Evolutionary conservation across 2,888 invertebrate genomes (phyloP), one percentile per base, ranked within the genome.

Genomic region (Exocentrus adspersus): DNA sequence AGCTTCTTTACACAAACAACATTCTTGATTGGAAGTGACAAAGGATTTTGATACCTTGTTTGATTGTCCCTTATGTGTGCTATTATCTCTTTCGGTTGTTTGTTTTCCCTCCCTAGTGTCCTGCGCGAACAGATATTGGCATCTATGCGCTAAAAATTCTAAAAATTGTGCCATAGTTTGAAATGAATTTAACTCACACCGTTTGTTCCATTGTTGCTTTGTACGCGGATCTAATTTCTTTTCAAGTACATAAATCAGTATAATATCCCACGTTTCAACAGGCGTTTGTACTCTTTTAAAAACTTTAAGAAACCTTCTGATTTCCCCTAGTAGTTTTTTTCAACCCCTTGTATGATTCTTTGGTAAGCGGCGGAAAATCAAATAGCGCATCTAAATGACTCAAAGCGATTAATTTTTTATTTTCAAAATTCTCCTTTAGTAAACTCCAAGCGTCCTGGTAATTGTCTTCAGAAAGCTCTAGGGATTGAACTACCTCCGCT

Each of bases 391-490:
- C 60, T 10, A 59, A 51, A 52, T 65, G 51, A 24, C 14, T 32
- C 0, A 58, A 19, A 1, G 28, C 37, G 14, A 64, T 60, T 16
- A 54, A 14, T 41, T 53, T 60, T 60, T 57, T 62, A 17, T 65
- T 65, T 52, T 60, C 57, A 57, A 32, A 67, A 7, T 58, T 43
- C 5, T 51, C 37, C 17, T 56, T 52, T 42, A 66, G 20, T 37
- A 58, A 32, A 5, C 19, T 14, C 61, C 67, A 67, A n/a, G 67
- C 64, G n/a, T 54, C 48, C 7, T 4, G 16, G 20, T 67, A 67
- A 52, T 67, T 64, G 17, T 24, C 45, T 5, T 30, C 20, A 10
- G 57, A 60, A 30, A 64, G 28, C 30, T 67, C 64, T 51, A 64
- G 20, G 5, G 64, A 45, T 20, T 64, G 51, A 20, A 67, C 60